phyloP scores from a whole-genome alignment of 2,797 vertebrate species.

The Smutsia gigantea region DNA sequence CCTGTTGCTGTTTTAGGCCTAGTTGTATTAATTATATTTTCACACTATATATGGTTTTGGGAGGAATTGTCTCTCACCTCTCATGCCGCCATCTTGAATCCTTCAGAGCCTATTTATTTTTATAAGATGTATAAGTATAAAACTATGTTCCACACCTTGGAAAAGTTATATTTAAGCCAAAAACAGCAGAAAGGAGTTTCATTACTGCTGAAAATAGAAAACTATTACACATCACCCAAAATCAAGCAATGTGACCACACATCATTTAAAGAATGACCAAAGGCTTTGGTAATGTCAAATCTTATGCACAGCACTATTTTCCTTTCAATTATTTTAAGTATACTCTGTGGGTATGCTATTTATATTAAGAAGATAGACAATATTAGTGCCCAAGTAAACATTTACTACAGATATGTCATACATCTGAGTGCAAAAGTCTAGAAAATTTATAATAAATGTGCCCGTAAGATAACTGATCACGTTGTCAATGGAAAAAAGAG shows the following conservation, averaged over 20 bases:
- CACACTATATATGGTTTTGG: too few relatives aligned
- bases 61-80: too few relatives aligned
- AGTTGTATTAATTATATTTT: too few relatives aligned
- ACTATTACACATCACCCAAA: background rate
- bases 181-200: slow-evolving; percentile 2
- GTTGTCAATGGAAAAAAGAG: background rate
- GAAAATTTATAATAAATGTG: background rate
- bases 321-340: background rate
- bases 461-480: background rate
- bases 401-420: background rate
- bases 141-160: background rate
- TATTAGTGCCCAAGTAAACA: background rate
- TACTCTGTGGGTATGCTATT: background rate
- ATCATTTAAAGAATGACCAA: background rate
- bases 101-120: background rate
- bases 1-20: too few relatives aligned
- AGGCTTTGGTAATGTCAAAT: background rate
- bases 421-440: background rate
- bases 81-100: too few relatives aligned
- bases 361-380: background rate
- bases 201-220: background rate
- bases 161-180: background rate
- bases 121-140: background rate
- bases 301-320: background rate
- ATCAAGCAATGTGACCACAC: background rate